Conservation (phyloP, 2,113 vertebrate genomes). For the Crypturellus undulatus region DNA sequence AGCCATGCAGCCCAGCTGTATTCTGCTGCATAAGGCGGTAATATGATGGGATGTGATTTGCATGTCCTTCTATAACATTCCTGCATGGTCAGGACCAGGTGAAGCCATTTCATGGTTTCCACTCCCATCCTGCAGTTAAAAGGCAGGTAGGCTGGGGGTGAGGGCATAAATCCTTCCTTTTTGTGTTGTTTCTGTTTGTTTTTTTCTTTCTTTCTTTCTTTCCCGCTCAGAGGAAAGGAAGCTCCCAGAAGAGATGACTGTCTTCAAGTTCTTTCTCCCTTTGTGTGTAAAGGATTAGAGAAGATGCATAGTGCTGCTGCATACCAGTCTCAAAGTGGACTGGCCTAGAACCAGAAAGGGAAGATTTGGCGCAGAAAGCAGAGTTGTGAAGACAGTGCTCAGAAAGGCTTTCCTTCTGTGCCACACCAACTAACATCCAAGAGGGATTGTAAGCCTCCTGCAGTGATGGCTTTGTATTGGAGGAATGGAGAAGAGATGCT, state of each 20-base stretch:
- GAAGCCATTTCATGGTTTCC: not conserved
- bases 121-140: not conserved
- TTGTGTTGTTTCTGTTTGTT: no score
- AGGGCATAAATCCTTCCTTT: not conserved
- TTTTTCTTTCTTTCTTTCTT: not conserved
- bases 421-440: not conserved
- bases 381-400: not conserved
- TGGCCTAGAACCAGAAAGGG: not conserved
- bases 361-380: not conserved
- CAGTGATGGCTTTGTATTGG: not conserved
- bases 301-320: not conserved
- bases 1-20: slow-evolving; percentile 65
- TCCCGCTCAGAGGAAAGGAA: not conserved
- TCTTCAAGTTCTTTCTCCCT: not conserved
- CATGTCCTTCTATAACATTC: slow-evolving; percentile 33
- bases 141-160: not conserved
- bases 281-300: not conserved
- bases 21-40: slow-evolving; percentile 43
- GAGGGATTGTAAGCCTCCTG: slow-evolving; percentile 19
- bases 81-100: not conserved
- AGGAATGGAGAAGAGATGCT: not conserved
- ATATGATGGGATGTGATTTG: slow-evolving; percentile 59
- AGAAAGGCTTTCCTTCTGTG: not conserved
- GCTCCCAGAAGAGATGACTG: not conserved
- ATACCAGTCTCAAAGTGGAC: not conserved